phyloP scores from a whole-genome alignment of 2,888 invertebrate species.

The Caenorhabditis panamensis region DNA sequence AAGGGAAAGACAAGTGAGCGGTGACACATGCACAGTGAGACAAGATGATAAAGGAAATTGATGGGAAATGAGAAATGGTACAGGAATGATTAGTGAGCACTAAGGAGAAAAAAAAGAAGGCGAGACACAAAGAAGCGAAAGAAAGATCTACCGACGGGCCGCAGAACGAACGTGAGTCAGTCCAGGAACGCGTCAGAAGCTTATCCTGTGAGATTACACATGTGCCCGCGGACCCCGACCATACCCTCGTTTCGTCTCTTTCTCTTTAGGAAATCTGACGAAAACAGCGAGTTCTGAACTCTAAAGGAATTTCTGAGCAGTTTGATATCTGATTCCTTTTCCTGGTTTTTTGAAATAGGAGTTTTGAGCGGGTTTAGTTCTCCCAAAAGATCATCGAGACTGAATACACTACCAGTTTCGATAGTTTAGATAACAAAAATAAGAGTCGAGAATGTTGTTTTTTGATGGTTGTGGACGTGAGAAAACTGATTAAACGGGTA shows the following conservation, averaged over 20 bases:
- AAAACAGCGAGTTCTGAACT: constrained; percentile 41
- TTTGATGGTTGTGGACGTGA: neutral
- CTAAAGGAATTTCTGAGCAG: constrained; percentile 29
- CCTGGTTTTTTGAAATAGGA: constrained; percentile 17
- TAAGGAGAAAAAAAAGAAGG: neutral
- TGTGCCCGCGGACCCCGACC: constrained; percentile 20
- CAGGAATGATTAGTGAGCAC: constrained; percentile 2
- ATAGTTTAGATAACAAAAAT: no score
- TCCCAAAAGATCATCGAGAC: no score
- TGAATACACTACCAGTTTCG: no score
- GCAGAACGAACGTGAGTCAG: constrained; percentile 25
- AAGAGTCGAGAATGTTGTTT: no score
- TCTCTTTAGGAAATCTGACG: constrained; percentile 44
- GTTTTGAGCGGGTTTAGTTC: neutral
- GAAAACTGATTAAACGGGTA: constrained; percentile 2
- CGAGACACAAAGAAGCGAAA: constrained; percentile 10
- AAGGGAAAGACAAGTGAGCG: constrained; percentile 4
- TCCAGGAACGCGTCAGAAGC: constrained; percentile 21
- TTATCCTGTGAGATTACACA: constrained; percentile 43
- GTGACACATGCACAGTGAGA: constrained; percentile 4
- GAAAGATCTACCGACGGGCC: neutral
- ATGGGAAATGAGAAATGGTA: constrained; percentile 7
- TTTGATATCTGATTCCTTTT: constrained; percentile 46
- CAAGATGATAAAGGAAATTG: constrained; percentile 32
- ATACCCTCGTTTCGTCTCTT: constrained; percentile 15